These are phyloP conservation scores for Holacanthus passer DNA, from an alignment of 2,113 vertebrate species.

Conservation along the genomic window DNA sequence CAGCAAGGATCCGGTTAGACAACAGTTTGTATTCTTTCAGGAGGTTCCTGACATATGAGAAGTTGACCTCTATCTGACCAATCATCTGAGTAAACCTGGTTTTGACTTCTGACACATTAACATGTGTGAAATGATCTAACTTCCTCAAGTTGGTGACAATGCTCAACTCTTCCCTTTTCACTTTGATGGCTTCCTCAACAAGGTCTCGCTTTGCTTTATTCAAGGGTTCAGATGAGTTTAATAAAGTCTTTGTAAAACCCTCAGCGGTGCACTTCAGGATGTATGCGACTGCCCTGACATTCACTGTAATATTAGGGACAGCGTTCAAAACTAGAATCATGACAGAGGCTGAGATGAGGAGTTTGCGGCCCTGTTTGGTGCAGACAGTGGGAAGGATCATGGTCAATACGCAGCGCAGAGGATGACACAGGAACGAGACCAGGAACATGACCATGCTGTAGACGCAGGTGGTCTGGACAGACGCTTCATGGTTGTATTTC, in stretches of 20 bases:
- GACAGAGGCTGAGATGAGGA: conserved; percentile 87
- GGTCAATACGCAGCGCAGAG: conserved; percentile 90
- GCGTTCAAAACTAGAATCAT: conserved; percentile 86
- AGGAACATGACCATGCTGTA: conserved; percentile 83
- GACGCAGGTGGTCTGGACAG: conserved; percentile 46
- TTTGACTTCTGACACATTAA: conserved; percentile 82
- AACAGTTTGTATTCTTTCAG: conserved; percentile 72
- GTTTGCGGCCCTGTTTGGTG: conserved; percentile 88
- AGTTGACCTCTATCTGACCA: conserved; percentile 84
- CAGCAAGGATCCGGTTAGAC: conserved; percentile 85
- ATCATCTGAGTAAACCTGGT: conserved; percentile 76
- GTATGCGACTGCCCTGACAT: conserved; percentile 83
- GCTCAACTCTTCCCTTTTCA: not conserved
- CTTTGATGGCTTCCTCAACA: conserved; percentile 62
- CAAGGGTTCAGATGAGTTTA: conserved; percentile 87
- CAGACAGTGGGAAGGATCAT: conserved; percentile 89
- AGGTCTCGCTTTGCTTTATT: conserved; percentile 82
- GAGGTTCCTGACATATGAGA: conserved; percentile 80
- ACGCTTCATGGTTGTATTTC: conserved; percentile 76
- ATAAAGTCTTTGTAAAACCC: conserved; percentile 86
- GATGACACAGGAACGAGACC: conserved; percentile 86
- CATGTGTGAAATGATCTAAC: conserved; percentile 79
- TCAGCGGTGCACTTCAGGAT: conserved; percentile 89
- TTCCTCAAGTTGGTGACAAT: conserved; percentile 67
- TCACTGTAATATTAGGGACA: conserved; percentile 88